Base-by-base conservation (phyloP, 1,140 invertebrate species). In the Panagrolaimus sp. region DNA sequence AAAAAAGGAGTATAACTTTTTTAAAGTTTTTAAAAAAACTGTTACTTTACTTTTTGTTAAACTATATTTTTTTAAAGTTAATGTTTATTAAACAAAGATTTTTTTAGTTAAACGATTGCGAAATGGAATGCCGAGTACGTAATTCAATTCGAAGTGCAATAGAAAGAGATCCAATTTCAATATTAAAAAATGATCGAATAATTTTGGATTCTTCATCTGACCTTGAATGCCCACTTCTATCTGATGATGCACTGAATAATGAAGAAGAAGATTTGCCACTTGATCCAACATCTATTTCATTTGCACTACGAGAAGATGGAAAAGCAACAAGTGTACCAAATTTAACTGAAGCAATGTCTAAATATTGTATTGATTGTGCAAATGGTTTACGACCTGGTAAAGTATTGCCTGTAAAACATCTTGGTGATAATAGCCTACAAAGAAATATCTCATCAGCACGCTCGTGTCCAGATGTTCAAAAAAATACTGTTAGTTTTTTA, bases 301-400 rank as follows among this genome's bases (percentile, higher is more conserved):
- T 57, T 16, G 51, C 51, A 20, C 8, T 57, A 11, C 14, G 51
- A 27, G 51, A 57, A 25, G 51, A 57, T 57, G 51, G 9, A 20
- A 5, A 27, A 1, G 51, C 51, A 13, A 27, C 27, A 14, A 57
- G 51, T 13, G 51, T 57, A 11, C 51, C 51, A 11, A 27, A 57
- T 57, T 27, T 57, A 9, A 57, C 51, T 57, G 51, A 27, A n/a
- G 20, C 51, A 20, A 57, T 57, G 51, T 20, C 51, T 5, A 57
- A 57, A 16, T 57, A 57, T 27, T 20, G 20, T 27, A 27, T 57
- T 9, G 51, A 57, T 20, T 57, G 51, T 57, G 51, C 16, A 20
- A 20, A 57, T 3, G 51, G 51, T 27, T 27, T 57, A 11, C 51
- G 13, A 11, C 51, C 51, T 27, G 20, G 51, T 2, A 57, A 57